A percentile compares a stretch with the other conserved stretches of the same genome.
Conservation (phyloP, 2,888 invertebrate species). For the Drosophila multiciliata region DNA sequence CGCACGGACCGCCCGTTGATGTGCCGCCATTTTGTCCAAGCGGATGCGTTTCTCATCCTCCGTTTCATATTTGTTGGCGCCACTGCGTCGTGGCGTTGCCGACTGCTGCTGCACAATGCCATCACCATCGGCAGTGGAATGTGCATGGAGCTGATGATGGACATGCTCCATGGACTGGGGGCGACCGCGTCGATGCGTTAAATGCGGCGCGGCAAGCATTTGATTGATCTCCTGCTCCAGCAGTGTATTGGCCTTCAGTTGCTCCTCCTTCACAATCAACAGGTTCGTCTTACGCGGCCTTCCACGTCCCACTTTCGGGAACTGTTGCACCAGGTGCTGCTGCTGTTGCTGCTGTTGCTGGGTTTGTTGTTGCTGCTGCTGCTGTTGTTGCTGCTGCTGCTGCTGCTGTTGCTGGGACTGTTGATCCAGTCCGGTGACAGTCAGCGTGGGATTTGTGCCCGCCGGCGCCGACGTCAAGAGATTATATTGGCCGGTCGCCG, state of each 20-base stretch:
- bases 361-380: slow-evolving; percentile 79
- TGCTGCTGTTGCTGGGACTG: slow-evolving; percentile 77
- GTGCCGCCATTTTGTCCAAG: slow-evolving; percentile 84
- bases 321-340: slow-evolving; percentile 81
- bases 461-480: slow-evolving; percentile 62
- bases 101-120: slow-evolving; percentile 31
- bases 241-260: slow-evolving; percentile 83
- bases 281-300: slow-evolving; percentile 82
- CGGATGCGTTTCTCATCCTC: slow-evolving; percentile 84
- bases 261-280: slow-evolving; percentile 63
- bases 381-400: slow-evolving; percentile 77
- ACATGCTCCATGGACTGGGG: slow-evolving; percentile 62
- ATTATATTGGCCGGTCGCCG: slow-evolving; percentile 64
- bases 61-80: slow-evolving; percentile 84
- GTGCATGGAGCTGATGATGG: slow-evolving; percentile 70
- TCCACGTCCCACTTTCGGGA: slow-evolving; percentile 84
- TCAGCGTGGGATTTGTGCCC: slow-evolving; percentile 63
- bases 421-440: slow-evolving; percentile 63
- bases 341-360: slow-evolving; percentile 67
- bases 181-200: slow-evolving; percentile 77
- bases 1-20: slow-evolving; percentile 83
- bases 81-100: slow-evolving; percentile 76
- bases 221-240: slow-evolving; percentile 84
- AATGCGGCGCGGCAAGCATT: slow-evolving; percentile 79
- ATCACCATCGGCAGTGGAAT: slow-evolving; percentile 77